Base-by-base conservation (phyloP, 2,797 vertebrate genomes). In the Odontamblyopus lacepedii region DNA sequence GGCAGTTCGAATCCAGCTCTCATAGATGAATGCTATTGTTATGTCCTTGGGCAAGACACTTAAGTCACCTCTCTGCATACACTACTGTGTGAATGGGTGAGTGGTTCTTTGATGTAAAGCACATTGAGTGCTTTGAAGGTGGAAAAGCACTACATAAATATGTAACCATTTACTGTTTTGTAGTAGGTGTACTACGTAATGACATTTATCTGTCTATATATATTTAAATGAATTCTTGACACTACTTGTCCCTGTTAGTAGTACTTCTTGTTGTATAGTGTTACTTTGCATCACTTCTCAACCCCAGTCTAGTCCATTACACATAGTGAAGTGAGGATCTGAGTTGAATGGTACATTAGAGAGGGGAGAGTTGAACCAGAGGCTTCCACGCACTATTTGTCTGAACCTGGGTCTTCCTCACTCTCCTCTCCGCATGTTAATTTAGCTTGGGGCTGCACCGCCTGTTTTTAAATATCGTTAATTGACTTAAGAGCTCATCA, bases 401-500 rank as follows among this genome's bases (percentile, higher is more conserved):
- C 93, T 93, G 92, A 93, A 94, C 92, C 92, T 89, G 91, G 88
- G 88, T 88, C 91, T 89, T 90, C 83, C 82, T 87, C 90, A 74
- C 89, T 84, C 89, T 83, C 89, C 80, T 84, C 89, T 83, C 89
- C 80, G 87, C 88, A 91, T 92, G 89, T 88, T 93, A 92, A 93
- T 93, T 93, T 91, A 92, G 90, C 92, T 93, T 85, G 88, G 91
- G 90, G 92, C 91, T 87, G 83, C 85, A 80, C 89, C 88, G 90
- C 91, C 91, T 93, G 91, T 92, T 92, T 91, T 93, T 91, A 93
- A 94, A 94, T 94, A 94, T 94, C 90, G 92, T 93, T 94, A 94
- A 95, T 94, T 94, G 92, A 92, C 92, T 94, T 94, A 93, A 94
- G 90, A 94, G 91, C 93, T 93, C 92, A 92, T 94, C 92, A 92